Evolutionary conservation across 2,888 invertebrate genomes (phyloP), one percentile per base, ranked within the genome.

Genomic region (Glaucopsyche alexis): DNA sequence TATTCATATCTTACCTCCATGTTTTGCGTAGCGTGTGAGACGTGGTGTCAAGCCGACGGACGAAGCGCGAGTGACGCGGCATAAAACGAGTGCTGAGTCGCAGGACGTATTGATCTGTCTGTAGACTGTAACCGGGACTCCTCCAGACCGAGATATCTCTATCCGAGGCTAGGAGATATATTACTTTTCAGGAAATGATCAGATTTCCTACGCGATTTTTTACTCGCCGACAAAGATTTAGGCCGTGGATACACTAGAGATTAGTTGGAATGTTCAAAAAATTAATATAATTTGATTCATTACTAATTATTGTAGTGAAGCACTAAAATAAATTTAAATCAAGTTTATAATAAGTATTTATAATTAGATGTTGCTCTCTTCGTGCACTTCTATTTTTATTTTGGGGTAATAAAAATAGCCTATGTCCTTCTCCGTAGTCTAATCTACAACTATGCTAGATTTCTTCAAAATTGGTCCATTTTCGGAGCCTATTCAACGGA

Each of bases 131-230:
- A 84, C 85, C 86, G 83, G 83, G 84, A 82, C 78, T 80, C 78
- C 75, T 75, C 76, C 85, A 83, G 82, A 83, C 79, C 78, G 77
- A 79, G 78, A 82, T 81, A 80, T 81, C 81, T 85, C 83, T 85
- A 86, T 86, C 87, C 85, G 85, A 82, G 85, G 84, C 84, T 84
- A 84, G 83, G 81, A 85, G 84, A 89, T 89, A 89, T 91, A 89
- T 89, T 83, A 78, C 85, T 81, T 85, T 88, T 86, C 88, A 87
- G 85, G 84, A 86, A 87, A 87, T 85, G 83, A 82, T 83, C 84
- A 85, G 84, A 88, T 87, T 86, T 87, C 86, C 85, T 81, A 74
- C 67, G 71, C 67, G 74, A 75, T 71, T 71, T 72, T 74, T 75
- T 71, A 19, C 65, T 11, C 14, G 45, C 11, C 6, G 47, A 7